Conservation (phyloP, 1,140 invertebrate genomes). For the Zaprionus africanus region DNA sequence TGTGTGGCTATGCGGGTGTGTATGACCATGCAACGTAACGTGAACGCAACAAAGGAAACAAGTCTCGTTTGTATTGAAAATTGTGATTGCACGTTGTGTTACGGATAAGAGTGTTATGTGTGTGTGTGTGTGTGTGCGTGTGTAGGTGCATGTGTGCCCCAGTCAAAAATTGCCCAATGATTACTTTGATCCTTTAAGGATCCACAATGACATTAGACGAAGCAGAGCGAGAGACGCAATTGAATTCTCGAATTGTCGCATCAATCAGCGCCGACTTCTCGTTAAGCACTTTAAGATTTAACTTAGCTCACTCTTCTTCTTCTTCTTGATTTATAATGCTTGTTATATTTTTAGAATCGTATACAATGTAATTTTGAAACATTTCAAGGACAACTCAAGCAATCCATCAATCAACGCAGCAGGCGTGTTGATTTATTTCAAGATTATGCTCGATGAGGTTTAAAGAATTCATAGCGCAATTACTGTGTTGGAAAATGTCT, state of each 20-base stretch:
- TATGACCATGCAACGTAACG: slow-evolving; percentile 25
- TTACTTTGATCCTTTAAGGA: slow-evolving; percentile 15
- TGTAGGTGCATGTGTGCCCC: background rate
- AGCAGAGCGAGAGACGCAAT: background rate
- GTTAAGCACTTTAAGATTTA: background rate
- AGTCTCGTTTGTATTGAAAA: slow-evolving; percentile 57
- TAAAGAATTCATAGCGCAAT: background rate
- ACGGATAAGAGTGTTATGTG: slow-evolving; percentile 35
- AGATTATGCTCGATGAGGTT: background rate
- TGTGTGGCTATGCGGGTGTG: slow-evolving; percentile 1
- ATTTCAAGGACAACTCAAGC: background rate
- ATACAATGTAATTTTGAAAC: background rate
- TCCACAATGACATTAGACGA: background rate
- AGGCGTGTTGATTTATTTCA: background rate
- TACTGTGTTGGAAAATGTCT: background rate
- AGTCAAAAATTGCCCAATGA: slow-evolving; percentile 12
- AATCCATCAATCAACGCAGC: slow-evolving; percentile 1
- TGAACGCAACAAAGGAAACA: slow-evolving; percentile 50
- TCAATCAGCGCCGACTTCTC: background rate
- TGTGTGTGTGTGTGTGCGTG: slow-evolving; percentile 1
- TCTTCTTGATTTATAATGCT: background rate
- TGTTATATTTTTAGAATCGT: background rate
- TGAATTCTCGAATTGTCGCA: background rate
- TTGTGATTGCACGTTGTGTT: slow-evolving; percentile 46
- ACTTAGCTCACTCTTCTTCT: background rate